Evolutionary conservation across 2,113 vertebrate species (phyloP).

Genomic region (Poicephalus gulielmi): DNA sequence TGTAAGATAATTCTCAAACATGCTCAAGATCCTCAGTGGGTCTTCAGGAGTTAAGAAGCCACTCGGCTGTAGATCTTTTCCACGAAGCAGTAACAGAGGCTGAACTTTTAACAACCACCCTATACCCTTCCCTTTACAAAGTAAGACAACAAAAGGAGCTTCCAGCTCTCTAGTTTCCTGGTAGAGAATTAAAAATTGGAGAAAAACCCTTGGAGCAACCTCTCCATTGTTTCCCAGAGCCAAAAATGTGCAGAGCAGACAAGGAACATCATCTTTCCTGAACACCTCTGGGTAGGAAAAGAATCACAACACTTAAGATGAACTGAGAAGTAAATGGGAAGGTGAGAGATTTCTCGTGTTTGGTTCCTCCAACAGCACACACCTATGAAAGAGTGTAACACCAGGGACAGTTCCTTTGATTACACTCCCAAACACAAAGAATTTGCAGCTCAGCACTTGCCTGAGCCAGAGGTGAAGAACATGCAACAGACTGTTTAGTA

Average conservation of each 20-base stretch:
- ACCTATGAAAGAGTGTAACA: not conserved
- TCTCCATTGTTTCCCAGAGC: not conserved
- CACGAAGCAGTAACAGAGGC: not conserved
- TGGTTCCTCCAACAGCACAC: not conserved
- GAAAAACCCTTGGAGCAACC: not conserved
- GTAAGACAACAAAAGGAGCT: not conserved
- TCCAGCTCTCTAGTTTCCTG: not conserved
- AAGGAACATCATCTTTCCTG: not conserved
- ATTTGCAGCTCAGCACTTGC: not conserved
- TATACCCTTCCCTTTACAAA: not conserved
- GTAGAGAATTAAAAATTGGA: not conserved
- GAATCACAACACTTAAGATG: not conserved
- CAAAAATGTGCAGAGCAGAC: not conserved
- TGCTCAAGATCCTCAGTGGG: not conserved
- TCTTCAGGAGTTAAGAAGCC: not conserved
- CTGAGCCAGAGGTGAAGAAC: not conserved
- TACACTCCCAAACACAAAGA: not conserved
- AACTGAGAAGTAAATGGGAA: not conserved
- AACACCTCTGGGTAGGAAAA: not conserved
- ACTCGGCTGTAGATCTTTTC: not conserved
- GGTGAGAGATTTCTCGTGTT: not conserved
- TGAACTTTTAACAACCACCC: not conserved
- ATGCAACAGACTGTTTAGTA: not conserved
- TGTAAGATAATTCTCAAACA: not conserved
- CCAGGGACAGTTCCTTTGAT: not conserved